Percentiles rank a stretch among this genome's conserved stretches.
These are phyloP conservation scores for Numida meleagris DNA, from an alignment of 2,113 vertebrate species.

Conservation along the genomic window DNA sequence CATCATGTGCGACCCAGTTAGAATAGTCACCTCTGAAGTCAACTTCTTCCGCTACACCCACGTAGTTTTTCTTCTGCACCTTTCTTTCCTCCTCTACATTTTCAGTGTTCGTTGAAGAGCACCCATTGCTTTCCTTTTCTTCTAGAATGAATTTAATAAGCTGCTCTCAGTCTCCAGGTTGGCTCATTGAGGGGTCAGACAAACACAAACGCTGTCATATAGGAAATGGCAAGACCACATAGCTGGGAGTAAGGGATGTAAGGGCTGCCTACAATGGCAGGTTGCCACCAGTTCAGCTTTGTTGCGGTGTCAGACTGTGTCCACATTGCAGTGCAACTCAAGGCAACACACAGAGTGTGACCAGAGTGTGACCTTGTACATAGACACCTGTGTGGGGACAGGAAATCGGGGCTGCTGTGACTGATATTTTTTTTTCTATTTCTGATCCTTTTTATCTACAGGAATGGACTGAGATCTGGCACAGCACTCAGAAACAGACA, in stretches of 20 bases:
- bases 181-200: background rate
- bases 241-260: background rate
- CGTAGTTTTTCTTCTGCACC: background rate
- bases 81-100: background rate
- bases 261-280: background rate
- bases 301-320: background rate
- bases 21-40: background rate
- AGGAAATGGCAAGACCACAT: background rate
- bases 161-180: background rate
- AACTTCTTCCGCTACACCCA: background rate
- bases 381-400: background rate
- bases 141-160: background rate
- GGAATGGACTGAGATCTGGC: background rate
- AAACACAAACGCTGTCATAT: background rate
- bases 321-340: background rate
- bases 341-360: rapidly evolving
- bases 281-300: background rate
- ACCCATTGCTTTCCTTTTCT: background rate
- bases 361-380: background rate
- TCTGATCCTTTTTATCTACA: slow-evolving; percentile 19
- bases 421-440: background rate
- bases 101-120: background rate
- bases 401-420: background rate
- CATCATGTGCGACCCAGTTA: background rate
- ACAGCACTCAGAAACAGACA: background rate